Evolutionary conservation across 2,888 invertebrate species (phyloP).

Genomic region (Andrena marginata): DNA sequence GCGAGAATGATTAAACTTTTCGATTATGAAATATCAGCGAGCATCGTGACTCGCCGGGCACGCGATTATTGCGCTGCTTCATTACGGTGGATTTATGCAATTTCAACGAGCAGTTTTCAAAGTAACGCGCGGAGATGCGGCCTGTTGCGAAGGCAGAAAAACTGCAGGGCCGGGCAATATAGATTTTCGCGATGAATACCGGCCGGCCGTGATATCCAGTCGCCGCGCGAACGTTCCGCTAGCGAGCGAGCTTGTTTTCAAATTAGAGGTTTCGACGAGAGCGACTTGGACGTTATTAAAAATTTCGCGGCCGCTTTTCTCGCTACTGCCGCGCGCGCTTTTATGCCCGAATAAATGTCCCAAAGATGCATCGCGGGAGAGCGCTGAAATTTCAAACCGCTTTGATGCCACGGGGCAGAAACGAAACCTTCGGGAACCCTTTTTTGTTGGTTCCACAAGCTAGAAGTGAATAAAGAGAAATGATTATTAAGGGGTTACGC

Average conservation of each 20-base stretch:
- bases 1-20: not conserved
- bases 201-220: constrained; percentile 46
- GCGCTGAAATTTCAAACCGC: not conserved
- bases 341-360: not conserved
- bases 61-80: constrained; percentile 29
- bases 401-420: not conserved
- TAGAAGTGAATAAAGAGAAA: not conserved
- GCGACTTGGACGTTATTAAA: constrained; percentile 57
- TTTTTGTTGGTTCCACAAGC: not conserved
- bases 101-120: constrained; percentile 31
- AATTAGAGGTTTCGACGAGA: constrained; percentile 50
- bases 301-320: constrained; percentile 42
- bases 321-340: constrained; percentile 37
- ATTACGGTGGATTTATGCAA: constrained; percentile 48
- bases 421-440: no score
- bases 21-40: not conserved
- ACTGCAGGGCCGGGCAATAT: constrained; percentile 54
- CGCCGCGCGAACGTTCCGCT: constrained; percentile 33
- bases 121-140: constrained; percentile 1
- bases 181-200: constrained; percentile 61
- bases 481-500: no score
- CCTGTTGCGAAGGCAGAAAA: constrained; percentile 51
- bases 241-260: constrained; percentile 55
- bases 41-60: constrained; percentile 2
- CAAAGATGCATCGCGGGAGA: not conserved